A percentile compares a stretch with the other conserved stretches of the same genome.
Evolutionary conservation across 2,797 vertebrate species (phyloP).

Genomic region (Lepilemur ruficaudatus): DNA sequence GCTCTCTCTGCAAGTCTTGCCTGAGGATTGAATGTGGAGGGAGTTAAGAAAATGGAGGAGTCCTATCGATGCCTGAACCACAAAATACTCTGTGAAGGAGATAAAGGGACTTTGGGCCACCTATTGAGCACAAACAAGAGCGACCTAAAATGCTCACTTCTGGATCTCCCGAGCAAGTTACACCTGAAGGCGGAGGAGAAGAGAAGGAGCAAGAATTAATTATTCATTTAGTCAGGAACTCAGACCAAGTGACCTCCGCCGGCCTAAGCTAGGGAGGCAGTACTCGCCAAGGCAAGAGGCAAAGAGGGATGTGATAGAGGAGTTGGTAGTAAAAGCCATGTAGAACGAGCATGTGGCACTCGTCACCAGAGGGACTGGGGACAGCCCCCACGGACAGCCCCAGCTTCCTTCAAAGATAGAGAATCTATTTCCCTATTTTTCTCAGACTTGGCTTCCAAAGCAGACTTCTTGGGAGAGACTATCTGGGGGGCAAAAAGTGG

Average conservation of each 20-base stretch:
- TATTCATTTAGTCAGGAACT: not conserved
- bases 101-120: not conserved
- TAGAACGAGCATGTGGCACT: not conserved
- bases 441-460: not conserved
- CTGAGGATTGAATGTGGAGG: not conserved
- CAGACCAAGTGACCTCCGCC: not conserved
- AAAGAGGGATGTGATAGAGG: not conserved
- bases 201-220: not conserved
- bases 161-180: not conserved
- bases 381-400: not conserved
- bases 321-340: not conserved
- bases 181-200: not conserved
- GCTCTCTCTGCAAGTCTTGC: not conserved
- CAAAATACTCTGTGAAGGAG: not conserved
- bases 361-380: not conserved
- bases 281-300: not conserved
- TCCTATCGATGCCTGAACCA: too few species aligned
- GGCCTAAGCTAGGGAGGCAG: not conserved
- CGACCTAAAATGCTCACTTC: not conserved
- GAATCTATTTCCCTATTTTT: not conserved
- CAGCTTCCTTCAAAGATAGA: not conserved
- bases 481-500: not conserved
- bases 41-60: not conserved
- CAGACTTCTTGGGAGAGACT: not conserved
- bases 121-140: not conserved